Evolutionary conservation across 2,888 invertebrate genomes (phyloP).

Genomic region (Dusona sp.): DNA sequence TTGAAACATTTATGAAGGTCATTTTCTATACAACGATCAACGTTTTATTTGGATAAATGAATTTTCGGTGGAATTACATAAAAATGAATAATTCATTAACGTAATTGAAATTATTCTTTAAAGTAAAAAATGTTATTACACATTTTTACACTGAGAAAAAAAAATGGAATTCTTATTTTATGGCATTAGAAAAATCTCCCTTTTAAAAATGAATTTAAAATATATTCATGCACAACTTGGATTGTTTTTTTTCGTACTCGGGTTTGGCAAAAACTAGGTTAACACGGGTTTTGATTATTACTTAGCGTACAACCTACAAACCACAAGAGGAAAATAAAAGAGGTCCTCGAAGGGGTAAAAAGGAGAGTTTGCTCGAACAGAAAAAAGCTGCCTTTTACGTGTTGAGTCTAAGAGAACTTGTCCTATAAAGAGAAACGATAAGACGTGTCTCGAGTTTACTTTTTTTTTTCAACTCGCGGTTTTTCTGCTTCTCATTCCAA

Average conservation of each 20-base stretch:
- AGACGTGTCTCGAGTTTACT: slow-evolving; percentile 38
- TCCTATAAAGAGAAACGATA: slow-evolving; percentile 50
- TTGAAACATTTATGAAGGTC: not conserved
- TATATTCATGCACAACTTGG: not conserved
- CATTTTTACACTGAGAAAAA: too few relatives aligned
- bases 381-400: slow-evolving; percentile 20
- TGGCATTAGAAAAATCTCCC: too few relatives aligned
- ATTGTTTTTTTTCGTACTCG: not conserved
- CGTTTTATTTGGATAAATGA: not conserved
- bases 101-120: too few relatives aligned
- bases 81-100: too few relatives aligned
- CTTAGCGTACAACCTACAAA: not conserved
- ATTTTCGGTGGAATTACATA: not conserved
- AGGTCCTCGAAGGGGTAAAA: not conserved
- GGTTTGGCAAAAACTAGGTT: not conserved
- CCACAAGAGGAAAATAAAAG: slow-evolving; percentile 8
- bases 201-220: not conserved
- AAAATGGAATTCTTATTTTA: too few relatives aligned
- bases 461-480: slow-evolving; percentile 10
- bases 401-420: slow-evolving; percentile 41
- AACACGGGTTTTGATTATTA: slow-evolving; percentile 16
- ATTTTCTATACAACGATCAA: not conserved
- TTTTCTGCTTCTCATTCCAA: slow-evolving; percentile 33
- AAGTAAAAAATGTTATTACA: too few relatives aligned
- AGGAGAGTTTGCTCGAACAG: slow-evolving; percentile 23